phyloP scores from a whole-genome alignment of 2,797 vertebrate species.

The Crotalus adamanteus region DNA sequence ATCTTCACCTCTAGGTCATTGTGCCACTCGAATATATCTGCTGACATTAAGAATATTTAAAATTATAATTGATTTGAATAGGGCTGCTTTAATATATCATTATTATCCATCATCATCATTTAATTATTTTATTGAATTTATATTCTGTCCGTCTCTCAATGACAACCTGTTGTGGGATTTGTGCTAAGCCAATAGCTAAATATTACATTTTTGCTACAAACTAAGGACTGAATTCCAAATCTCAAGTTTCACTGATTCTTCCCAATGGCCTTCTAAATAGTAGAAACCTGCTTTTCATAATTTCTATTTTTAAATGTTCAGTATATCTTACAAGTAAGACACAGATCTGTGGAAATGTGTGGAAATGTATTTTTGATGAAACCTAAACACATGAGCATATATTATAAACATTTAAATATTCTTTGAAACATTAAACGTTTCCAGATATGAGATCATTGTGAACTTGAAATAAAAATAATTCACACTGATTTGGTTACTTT shows the following conservation, averaged over 20 bases:
- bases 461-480: not conserved
- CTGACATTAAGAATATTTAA: not conserved
- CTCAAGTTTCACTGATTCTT: not conserved
- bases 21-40: not conserved
- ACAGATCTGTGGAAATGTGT: not conserved
- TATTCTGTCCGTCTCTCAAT: not conserved
- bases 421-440: not conserved
- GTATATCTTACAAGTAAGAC: not conserved
- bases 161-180: not conserved
- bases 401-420: not conserved
- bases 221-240: not conserved
- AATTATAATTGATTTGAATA: not conserved
- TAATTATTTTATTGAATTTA: not conserved
- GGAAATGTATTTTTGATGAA: not conserved
- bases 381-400: not conserved
- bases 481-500: not conserved
- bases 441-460: not conserved
- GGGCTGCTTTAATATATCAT: not conserved
- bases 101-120: not conserved
- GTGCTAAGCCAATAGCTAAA: not conserved
- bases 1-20: not conserved
- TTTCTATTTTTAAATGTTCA: not conserved
- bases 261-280: not conserved
- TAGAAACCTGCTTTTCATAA: not conserved
- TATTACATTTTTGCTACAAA: not conserved